These are phyloP conservation scores for Eubucco bourcierii DNA, from an alignment of 2,113 vertebrate genomes.

Conservation along the genomic window DNA sequence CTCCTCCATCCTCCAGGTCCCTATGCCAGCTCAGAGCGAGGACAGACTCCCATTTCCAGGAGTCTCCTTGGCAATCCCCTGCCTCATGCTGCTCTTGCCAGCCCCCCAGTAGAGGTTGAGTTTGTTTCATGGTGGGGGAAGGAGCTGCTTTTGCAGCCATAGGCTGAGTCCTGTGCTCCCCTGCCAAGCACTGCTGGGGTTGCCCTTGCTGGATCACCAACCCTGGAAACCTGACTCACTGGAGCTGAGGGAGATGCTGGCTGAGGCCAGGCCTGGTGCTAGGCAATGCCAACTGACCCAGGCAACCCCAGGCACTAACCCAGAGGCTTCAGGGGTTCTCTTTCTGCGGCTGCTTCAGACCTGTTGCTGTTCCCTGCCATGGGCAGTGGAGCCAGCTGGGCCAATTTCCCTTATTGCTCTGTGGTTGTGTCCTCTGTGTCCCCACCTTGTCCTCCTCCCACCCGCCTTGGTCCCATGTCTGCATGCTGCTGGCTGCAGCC, in stretches of 20 bases:
- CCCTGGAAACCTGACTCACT: neutral
- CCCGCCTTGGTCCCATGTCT: neutral
- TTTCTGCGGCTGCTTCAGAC: neutral
- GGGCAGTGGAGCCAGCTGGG: neutral
- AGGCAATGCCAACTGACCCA: neutral
- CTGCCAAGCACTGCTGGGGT: neutral
- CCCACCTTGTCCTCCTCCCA: neutral
- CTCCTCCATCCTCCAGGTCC: neutral
- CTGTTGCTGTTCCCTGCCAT: rapidly evolving
- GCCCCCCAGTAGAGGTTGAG: neutral
- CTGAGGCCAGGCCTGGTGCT: neutral
- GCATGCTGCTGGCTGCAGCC: neutral
- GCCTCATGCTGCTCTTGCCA: neutral
- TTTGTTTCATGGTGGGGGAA: neutral
- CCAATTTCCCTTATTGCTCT: neutral
- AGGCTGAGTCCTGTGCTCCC: neutral
- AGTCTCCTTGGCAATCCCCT: neutral
- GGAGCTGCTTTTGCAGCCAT: rapidly evolving
- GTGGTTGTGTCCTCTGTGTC: neutral
- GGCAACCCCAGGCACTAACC: neutral
- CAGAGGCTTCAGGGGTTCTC: neutral
- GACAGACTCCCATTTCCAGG: neutral
- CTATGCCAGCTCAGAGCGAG: neutral
- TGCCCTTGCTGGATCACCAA: neutral
- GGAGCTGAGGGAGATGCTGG: neutral